Conservation (phyloP, 2,888 invertebrate species). For the Drosophila rubida region DNA sequence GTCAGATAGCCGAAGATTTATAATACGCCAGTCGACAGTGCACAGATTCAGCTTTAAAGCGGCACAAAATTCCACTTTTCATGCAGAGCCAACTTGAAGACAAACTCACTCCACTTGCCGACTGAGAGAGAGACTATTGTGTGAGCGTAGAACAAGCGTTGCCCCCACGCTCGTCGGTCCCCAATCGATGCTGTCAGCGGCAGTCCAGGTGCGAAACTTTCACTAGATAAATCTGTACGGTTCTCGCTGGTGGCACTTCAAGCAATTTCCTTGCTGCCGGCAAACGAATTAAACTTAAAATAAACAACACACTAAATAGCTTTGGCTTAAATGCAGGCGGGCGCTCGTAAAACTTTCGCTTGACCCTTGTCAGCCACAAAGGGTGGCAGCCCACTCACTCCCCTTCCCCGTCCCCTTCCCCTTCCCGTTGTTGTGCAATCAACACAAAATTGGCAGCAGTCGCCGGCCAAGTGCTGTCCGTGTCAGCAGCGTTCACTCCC, state of each 20-base stretch:
- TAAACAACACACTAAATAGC: constrained; percentile 59
- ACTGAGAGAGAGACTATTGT: no score
- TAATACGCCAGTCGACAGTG: constrained; percentile 24
- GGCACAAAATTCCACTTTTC: neutral
- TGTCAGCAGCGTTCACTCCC: constrained; percentile 69
- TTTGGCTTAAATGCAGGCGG: constrained; percentile 63
- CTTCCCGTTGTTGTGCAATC: constrained; percentile 59
- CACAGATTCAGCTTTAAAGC: constrained; percentile 27
- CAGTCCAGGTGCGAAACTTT: constrained; percentile 63
- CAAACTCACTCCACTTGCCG: no score
- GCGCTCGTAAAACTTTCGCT: constrained; percentile 66
- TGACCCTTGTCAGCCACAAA: constrained; percentile 77
- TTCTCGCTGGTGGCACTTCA: constrained; percentile 47
- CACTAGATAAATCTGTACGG: constrained; percentile 47
- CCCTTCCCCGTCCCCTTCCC: neutral
- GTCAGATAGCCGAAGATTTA: constrained; percentile 61
- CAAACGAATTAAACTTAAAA: constrained; percentile 73
- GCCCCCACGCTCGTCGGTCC: neutral
- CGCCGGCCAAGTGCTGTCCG: constrained; percentile 51
- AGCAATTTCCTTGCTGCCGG: constrained; percentile 63
- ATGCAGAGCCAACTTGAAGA: constrained; percentile 6
- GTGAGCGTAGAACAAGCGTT: constrained; percentile 1
- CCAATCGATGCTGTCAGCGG: constrained; percentile 42
- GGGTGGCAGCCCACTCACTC: constrained; percentile 17
- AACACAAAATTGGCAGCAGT: constrained; percentile 75